Evolutionary conservation across 2,797 vertebrate genomes (phyloP), one percentile per base, ranked within the genome.

Genomic region (Paedocypris micromegethes): DNA sequence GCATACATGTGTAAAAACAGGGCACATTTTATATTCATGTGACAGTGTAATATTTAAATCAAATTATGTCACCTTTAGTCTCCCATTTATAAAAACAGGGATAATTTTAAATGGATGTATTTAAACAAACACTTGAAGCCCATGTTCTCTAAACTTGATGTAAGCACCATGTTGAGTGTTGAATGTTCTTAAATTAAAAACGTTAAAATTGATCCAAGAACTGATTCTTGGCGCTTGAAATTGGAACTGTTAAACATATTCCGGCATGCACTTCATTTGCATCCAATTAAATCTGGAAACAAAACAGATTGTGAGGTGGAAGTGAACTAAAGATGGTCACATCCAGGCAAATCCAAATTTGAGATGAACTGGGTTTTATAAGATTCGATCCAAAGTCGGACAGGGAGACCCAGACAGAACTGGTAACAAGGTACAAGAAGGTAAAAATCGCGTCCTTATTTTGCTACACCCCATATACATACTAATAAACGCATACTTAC

Each of bases 311-410:
- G 66, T 53, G 50, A 39, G 58, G 59, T 44, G 52, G 46, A 70
- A 56, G 2, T 5, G 58, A 63, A 55, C 45, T 7, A 50, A 56
- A 56, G 52, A 70, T 50, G 52, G n/a, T 70, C 59, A 56, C 9
- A 0, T 54, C 45, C 52, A 63, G 59, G 51, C 68, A 56, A 63
- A 56, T 8, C 7, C 4, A 70, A 70, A 50, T 62, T 58, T 70
- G 48, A 55, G 39, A 70, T 56, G 56, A 70, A 70, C 66, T 49
- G 53, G 44, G 47, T 61, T 68, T 68, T 47, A 68, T 52, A 42
- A 53, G 57, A 53, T 60, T 42, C 5, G 3, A 37, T 5, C 3
- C 49, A 4, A 62, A 45, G 44, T 56, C 40, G 43, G 8, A 46
- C 40, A 43, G 9, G 2, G 4, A 63, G 58, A 43, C 44, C 52